Evolutionary conservation across 2,888 invertebrate species (phyloP), one percentile per base, ranked within the genome.

Genomic region (Himalopsyche anomala): DNA sequence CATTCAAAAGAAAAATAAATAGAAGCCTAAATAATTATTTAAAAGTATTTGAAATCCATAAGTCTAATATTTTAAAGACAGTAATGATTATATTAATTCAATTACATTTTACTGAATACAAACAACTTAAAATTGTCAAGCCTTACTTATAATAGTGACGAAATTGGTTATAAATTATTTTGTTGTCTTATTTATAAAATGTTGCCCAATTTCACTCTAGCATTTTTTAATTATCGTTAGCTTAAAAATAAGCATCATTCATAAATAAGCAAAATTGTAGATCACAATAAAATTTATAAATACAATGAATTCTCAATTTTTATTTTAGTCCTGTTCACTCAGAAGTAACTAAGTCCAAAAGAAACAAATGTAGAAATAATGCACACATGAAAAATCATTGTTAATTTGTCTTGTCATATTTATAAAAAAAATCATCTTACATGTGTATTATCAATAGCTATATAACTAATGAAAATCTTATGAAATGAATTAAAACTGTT

Each of bases 161-260:
- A 62, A 62, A 62, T 62, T 19, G 62, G 19, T 9, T 62, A 62
- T 62, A 19, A 62, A 62, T 19, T 62, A 62, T 62, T 19, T 62
- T 28, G 28, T 28, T 56, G 56, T n/a, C 56, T 17, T 56, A 56
- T 56, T 56, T 56, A 56, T 56, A 56, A 56, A 56, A 56, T 56
- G 56, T 56, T 62, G 19, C 62, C 62, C 62, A 19, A 62, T 62
- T 62, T 62, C 62, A 19, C 6, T 19, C n/a, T 28, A 56, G 56
- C n/a, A 56, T 56, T 56, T 17, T 28, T 56, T n/a, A 56, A 62
- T n/a, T 2, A 28, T 62, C 5, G 5, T 62, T 62, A 62, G 28
- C 62, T 62, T 62, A 62, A 19, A 51, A 62, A 62, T 62, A 56
- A 56, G 56, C 56, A 56, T 56, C 56, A 56, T 56, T 56, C 56